A percentile compares a stretch with the other conserved stretches of the same genome.
Conservation (phyloP, 1,140 invertebrate genomes). For the Neodiprion virginianus region DNA sequence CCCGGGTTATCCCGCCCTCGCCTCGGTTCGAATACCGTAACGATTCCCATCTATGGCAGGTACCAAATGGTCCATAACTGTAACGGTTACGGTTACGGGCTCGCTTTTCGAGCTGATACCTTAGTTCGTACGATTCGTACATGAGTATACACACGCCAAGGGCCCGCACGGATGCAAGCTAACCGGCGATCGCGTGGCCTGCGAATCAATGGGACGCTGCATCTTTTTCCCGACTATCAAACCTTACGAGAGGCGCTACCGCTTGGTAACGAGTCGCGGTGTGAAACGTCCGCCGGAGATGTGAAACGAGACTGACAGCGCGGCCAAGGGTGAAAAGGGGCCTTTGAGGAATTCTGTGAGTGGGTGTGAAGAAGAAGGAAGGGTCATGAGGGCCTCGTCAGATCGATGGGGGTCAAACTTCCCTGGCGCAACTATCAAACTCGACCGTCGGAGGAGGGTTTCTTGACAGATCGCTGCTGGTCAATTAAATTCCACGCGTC, state of each 20-base stretch:
- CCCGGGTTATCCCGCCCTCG: not conserved
- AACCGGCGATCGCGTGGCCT: not conserved
- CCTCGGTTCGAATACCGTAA: not conserved
- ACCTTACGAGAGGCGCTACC: conserved; percentile 12
- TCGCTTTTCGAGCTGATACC: conserved; percentile 11
- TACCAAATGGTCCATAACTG: conserved; percentile 34
- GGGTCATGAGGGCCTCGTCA: not conserved
- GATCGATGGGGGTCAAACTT: not conserved
- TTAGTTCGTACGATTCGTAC: conserved; percentile 27
- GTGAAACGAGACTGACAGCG: not conserved
- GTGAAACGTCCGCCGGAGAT: not conserved
- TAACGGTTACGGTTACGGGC: conserved; percentile 45
- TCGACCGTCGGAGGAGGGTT: no score
- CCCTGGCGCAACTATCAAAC: no score
- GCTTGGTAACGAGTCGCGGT: no score
- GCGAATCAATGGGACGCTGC: conserved; percentile 8
- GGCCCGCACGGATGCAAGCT: not conserved
- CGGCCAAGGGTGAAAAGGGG: not conserved
- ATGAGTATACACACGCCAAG: not conserved
- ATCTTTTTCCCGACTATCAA: conserved; percentile 4
- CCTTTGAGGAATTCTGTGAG: not conserved
- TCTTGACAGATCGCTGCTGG: no score
- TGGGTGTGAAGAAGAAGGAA: not conserved
- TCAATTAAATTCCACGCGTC: no score
- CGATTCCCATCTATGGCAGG: not conserved